A percentile compares a stretch with the other conserved stretches of the same genome.
Conservation (phyloP, 1,140 invertebrate genomes). For the Armadillidium nasatum region DNA sequence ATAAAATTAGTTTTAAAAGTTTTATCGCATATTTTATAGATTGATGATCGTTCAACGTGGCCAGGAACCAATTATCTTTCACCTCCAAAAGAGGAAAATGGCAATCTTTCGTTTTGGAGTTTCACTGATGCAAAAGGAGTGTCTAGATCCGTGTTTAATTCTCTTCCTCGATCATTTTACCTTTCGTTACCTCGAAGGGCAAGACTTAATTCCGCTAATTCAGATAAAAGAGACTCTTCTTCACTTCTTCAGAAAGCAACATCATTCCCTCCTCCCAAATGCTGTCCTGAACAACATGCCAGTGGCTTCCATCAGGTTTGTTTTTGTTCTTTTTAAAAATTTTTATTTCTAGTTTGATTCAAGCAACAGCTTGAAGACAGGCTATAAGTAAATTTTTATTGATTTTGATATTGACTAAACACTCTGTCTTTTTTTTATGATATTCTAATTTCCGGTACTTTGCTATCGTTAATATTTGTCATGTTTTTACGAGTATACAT, state of each 20-base stretch:
- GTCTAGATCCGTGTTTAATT: conserved; percentile 42
- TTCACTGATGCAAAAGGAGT: conserved; percentile 43
- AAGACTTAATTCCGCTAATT: conserved; percentile 36
- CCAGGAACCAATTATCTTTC: conserved; percentile 27
- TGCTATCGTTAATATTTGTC: too few species aligned
- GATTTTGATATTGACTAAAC: too few species aligned
- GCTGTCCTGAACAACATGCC: conserved; percentile 37
- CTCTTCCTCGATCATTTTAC: conserved; percentile 42
- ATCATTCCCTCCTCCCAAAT: conserved; percentile 43
- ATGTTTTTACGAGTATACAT: too few species aligned
- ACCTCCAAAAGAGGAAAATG: neutral
- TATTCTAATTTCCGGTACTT: too few species aligned
- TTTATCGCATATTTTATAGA: conserved; percentile 19
- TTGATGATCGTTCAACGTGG: conserved; percentile 38
- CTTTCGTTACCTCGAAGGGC: conserved; percentile 41
- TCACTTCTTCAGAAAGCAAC: conserved; percentile 38
- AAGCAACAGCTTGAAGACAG: too few species aligned
- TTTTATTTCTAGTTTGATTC: too few species aligned
- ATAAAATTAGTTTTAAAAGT: neutral
- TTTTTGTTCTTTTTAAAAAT: too few species aligned
- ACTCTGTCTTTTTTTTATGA: too few species aligned
- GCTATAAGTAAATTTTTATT: too few species aligned
- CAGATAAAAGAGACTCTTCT: conserved; percentile 40
- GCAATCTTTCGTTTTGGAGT: conserved; percentile 38
- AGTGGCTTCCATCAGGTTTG: conserved; percentile 44